phyloP scores from a whole-genome alignment of 2,113 vertebrate species.

The Sander vitreus region DNA sequence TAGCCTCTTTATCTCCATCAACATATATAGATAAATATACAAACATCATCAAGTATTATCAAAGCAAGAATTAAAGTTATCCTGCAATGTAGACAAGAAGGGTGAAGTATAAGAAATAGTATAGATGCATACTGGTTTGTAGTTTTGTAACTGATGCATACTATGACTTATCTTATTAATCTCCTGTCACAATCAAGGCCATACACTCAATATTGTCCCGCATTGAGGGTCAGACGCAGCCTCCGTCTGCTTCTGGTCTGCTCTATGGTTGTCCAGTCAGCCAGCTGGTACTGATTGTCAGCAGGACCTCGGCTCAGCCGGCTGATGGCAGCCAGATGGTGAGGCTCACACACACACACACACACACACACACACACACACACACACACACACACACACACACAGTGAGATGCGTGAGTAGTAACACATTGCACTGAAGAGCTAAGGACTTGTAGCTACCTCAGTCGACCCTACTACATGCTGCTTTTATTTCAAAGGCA shows the following conservation, averaged over 20 bases:
- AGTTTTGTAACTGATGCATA: not conserved
- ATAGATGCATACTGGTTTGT: not conserved
- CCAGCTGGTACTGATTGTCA: constrained; percentile 76
- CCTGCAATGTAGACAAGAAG: not conserved
- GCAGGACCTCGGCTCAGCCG: constrained; percentile 37
- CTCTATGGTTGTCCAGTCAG: constrained; percentile 56
- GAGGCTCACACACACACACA: constrained; percentile 28
- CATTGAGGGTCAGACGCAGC: constrained; percentile 25
- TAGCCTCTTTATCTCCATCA: not conserved
- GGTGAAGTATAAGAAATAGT: not conserved
- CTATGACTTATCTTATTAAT: not conserved
- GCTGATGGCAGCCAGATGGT: constrained; percentile 72
- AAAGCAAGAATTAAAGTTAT: not conserved
- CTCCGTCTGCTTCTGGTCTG: constrained; percentile 52
- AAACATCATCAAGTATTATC: not conserved
- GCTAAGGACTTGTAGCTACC: constrained; percentile 42
- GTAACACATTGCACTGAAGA: constrained; percentile 40
- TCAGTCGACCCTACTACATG: constrained; percentile 61
- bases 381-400: constrained; percentile 1
- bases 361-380: constrained; percentile 15
- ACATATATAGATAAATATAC: not conserved
- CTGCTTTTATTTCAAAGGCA: constrained; percentile 57
- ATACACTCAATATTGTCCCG: constrained; percentile 33
- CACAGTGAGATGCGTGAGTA: constrained; percentile 46
- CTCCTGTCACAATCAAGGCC: not conserved